Evolutionary conservation across 1,140 invertebrate genomes (phyloP), one percentile per base, ranked within the genome.

Genomic region (Globodera ellingtonae): DNA sequence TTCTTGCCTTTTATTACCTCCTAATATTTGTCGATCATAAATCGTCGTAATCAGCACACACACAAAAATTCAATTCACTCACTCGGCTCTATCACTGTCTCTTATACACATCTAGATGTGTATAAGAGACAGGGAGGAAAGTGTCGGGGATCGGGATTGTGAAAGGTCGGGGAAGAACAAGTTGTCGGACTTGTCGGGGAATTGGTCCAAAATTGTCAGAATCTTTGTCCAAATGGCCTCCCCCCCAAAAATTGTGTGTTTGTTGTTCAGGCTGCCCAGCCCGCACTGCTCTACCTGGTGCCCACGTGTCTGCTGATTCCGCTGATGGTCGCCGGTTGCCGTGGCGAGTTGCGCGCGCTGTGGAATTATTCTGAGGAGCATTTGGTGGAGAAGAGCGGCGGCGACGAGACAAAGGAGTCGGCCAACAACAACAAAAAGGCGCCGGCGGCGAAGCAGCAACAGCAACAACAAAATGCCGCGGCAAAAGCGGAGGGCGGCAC

Each of bases 211-310:
- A 35, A 35, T 35, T 35, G 35, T 35, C 35, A 2, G 35, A 35
- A 35, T 35, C 2, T 35, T 35, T 35, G 35, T 0, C 35, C 35
- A 46, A 46, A 24, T 4, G 44, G 44, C 3, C 4, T 50, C 6
- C 44, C 44, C 5, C 5, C 24, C 15, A 4, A 80, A n/a, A 62
- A 35, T 35, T 35, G 35, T 81, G 59, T 8, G 47, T 66, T 24
- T 3, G 74, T 56, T 56, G 75, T 85, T 48, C 50, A 86, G 79
- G 88, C 89, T 35, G 88, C 88, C 44, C 95, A 99, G 92, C 98
- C 98, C 0, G 98, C 98, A 79, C 91, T 99, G 46, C 90, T 99
- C 52, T 99, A 99, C 90, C 91, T 99, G 74, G 97, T 99, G 79
- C 98, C 98, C 24, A 94, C 95, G 10, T 99, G 98, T 91, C 91